Evolutionary conservation across 2,113 vertebrate genomes (phyloP).

Genomic region (Misgurnus anguillicaudatus): DNA sequence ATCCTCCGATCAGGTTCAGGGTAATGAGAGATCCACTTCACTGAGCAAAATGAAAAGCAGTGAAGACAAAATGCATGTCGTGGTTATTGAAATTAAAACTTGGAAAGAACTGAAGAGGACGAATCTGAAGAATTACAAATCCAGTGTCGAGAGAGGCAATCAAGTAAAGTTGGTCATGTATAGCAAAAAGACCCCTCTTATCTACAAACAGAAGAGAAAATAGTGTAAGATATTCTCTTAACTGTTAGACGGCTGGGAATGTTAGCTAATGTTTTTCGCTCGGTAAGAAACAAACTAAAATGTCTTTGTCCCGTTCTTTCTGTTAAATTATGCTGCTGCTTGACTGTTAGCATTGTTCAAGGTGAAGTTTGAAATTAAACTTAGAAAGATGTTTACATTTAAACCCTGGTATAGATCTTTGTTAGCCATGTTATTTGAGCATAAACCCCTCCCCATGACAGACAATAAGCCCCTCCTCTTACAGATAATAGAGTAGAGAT

Average conservation of each 20-base stretch:
- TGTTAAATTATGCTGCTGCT: background rate
- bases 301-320: background rate
- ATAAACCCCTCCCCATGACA: conserved; percentile 16
- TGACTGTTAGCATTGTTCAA: conserved; percentile 31
- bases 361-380: conserved; percentile 49
- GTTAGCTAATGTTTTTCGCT: background rate
- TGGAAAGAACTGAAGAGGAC: background rate
- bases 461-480: background rate
- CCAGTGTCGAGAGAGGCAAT: background rate
- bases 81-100: conserved; percentile 30
- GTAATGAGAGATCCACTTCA: conserved; percentile 34
- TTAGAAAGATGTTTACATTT: conserved; percentile 28
- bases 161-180: background rate
- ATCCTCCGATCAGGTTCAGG: conserved; percentile 35
- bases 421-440: conserved; percentile 32
- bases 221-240: background rate
- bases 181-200: background rate
- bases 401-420: conserved; percentile 30
- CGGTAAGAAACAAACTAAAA: background rate
- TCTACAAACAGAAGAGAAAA: too few species aligned
- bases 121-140: conserved; percentile 2
- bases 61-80: conserved; percentile 23
- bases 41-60: conserved; percentile 37
- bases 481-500: too few species aligned
- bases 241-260: background rate